Base-by-base conservation (phyloP, 2,113 vertebrate genomes). In the Tenebrosternarchus preto region DNA sequence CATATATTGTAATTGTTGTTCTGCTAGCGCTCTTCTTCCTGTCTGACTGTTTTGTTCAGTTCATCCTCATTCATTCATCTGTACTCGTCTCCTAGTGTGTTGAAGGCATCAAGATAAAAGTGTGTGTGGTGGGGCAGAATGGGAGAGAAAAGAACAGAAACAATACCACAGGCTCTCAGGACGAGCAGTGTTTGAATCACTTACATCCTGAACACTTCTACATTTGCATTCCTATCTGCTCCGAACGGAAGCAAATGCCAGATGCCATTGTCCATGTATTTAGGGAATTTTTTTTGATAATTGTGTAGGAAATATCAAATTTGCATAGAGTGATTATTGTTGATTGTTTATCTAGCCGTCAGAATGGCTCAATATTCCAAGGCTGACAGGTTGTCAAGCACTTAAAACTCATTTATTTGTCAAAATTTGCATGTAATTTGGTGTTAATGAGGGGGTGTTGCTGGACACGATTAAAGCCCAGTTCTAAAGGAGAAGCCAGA, bases 271-370 rank as follows among this genome's bases (percentile, higher is more conserved):
- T 97, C 71, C 71, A 24, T 24, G 17, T 93, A 92, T 91, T 91
- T 85, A 60, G 64, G 67, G 43, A 67, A 59, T 73, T 61, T 77
- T 93, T 94, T 90, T 91, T 93, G 92, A 94, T 97, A 98, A 98
- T 98, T 97, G 95, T 98, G 95, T 93, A 94, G 95, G 95, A 97
- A 99, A 99, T 97, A 98, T 95, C 96, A 97, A 96, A 98, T 98
- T 98, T 97, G 96, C 96, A 98, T 98, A 97, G 94, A 94, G 94
- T 95, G 96, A 97, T 97, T 96, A 98, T 98, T 97, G 96, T 96
- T 96, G 96, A 97, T 97, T 97, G 96, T 97, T 98, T 97, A 97
- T 97, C 95, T 94, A 93, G 94, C 93, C 96, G 94, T 98, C 95
- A 96, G 95, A 94, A 97, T 95, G 94, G 95, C 96, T 96, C 95